Percentiles rank a stretch among this genome's conserved stretches.
These are phyloP conservation scores for Electrophaes corylata DNA, from an alignment of 2,888 invertebrate species.

Conservation along the genomic window DNA sequence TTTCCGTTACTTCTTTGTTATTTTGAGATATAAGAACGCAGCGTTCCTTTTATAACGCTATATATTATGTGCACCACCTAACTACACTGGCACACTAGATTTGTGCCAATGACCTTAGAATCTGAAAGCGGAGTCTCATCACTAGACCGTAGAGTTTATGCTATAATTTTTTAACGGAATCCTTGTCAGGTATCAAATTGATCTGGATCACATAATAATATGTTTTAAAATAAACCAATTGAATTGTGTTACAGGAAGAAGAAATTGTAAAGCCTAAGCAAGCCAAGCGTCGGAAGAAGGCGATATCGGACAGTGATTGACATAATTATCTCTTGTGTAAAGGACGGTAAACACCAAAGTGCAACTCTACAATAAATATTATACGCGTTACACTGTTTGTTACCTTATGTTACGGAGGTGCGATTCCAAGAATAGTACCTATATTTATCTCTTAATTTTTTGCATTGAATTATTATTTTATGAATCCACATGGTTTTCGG, in stretches of 20 bases:
- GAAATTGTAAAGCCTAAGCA: slow-evolving; percentile 96
- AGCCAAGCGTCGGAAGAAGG: slow-evolving; percentile 96
- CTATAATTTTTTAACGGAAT: no score
- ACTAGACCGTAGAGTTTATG: no score
- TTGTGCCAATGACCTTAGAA: no score
- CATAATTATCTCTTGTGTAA: slow-evolving; percentile 77
- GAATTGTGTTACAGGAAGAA: slow-evolving; percentile 87
- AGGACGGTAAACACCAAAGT: slow-evolving; percentile 80
- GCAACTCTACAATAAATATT: slow-evolving; percentile 79
- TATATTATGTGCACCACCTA: no score
- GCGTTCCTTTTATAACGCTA: no score
- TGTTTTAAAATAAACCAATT: not conserved
- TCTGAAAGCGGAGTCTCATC: no score
- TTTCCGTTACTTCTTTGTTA: no score
- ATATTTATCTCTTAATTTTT: slow-evolving; percentile 48
- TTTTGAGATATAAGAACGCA: no score
- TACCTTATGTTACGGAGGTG: slow-evolving; percentile 65
- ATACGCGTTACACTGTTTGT: slow-evolving; percentile 59
- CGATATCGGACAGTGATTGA: slow-evolving; percentile 97
- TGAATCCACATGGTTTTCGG: slow-evolving; percentile 31
- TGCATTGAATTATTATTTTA: slow-evolving; percentile 50
- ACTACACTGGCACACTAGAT: no score
- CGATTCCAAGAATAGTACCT: slow-evolving; percentile 74
- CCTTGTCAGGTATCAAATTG: no score
- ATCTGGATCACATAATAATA: no score